Conservation (phyloP, 2,888 invertebrate species). For the Lasioglossum zephyrum region DNA sequence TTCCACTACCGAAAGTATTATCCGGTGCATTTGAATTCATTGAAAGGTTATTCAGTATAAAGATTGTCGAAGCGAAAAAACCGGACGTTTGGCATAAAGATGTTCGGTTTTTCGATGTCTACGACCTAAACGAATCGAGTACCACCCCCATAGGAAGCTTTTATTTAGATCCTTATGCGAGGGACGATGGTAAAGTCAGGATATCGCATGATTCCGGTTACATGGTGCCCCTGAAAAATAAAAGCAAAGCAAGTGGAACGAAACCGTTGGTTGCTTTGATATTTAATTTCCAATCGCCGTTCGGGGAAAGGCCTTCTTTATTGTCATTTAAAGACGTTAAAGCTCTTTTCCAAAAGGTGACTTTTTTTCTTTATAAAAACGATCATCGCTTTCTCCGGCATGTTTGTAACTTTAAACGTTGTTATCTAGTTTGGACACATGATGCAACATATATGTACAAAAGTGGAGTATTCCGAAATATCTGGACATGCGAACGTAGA, state of each 20-base stretch:
- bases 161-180: conserved; percentile 93
- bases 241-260: conserved; percentile 87
- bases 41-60: conserved; percentile 91
- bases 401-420: not conserved
- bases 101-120: conserved; percentile 93
- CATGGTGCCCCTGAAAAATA: conserved; percentile 92
- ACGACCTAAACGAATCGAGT: conserved; percentile 87
- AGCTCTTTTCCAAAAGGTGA: conserved; percentile 90
- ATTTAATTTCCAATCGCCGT: conserved; percentile 91
- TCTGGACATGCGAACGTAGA: conserved; percentile 95
- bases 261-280: conserved; percentile 93
- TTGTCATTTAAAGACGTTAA: conserved; percentile 91
- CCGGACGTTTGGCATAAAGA: conserved; percentile 94
- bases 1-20: conserved; percentile 93
- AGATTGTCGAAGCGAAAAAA: conserved; percentile 88
- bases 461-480: conserved; percentile 92
- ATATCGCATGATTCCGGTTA: conserved; percentile 88
- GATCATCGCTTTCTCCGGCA: not conserved
- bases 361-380: not conserved
- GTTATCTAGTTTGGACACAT: conserved; percentile 91
- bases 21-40: conserved; percentile 91
- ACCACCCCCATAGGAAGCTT: conserved; percentile 91
- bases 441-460: conserved; percentile 94
- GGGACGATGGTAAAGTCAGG: conserved; percentile 88
- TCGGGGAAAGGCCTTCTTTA: conserved; percentile 88